Conservation (phyloP, 64 coral and sea anemone species). For the Actinia tenebrosa region DNA sequence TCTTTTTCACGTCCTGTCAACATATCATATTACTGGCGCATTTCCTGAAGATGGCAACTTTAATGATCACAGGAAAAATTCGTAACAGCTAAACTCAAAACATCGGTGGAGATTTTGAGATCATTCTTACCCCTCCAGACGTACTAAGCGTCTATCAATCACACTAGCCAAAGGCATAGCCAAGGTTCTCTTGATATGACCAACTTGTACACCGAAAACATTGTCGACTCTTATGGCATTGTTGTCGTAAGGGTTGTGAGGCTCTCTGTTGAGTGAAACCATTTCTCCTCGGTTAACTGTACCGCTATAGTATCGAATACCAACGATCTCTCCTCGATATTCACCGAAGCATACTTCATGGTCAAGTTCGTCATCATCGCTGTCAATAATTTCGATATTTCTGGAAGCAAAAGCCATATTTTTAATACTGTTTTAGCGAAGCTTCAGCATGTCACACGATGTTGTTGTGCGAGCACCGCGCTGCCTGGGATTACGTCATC, state of each 20-base stretch:
- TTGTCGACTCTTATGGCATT: constrained; percentile 69
- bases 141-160: constrained; percentile 46
- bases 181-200: constrained; percentile 65
- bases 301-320: constrained; percentile 70
- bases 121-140: constrained; percentile 63
- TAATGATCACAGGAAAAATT: neutral
- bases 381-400: neutral
- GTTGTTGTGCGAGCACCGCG: neutral
- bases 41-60: neutral
- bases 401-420: constrained; percentile 17
- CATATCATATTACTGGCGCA: constrained; percentile 6
- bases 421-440: neutral
- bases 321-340: constrained; percentile 58
- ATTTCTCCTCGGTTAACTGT: constrained; percentile 74
- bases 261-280: constrained; percentile 64
- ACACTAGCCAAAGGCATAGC: constrained; percentile 66
- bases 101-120: neutral
- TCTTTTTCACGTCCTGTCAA: neutral
- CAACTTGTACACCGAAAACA: constrained; percentile 73
- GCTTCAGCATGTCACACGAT: neutral
- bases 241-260: constrained; percentile 65
- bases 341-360: constrained; percentile 57
- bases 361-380: constrained; percentile 56
- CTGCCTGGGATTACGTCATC: neutral
- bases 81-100: neutral